Evolutionary conservation across 2,888 invertebrate species (phyloP).

Genomic region (Gryllus longicercus): DNA sequence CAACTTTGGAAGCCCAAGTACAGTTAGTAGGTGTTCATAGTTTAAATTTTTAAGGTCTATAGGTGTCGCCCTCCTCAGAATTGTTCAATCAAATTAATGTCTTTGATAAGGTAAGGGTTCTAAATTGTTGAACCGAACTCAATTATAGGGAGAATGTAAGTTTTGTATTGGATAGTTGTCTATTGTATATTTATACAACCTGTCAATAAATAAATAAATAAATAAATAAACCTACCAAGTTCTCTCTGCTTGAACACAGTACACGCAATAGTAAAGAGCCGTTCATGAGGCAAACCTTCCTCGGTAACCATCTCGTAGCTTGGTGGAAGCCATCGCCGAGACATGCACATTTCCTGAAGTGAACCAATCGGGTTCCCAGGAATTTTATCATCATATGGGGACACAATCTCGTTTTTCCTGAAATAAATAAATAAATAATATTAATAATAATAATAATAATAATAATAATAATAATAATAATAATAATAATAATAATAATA

Average conservation of each 20-base stretch:
- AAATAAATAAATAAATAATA: not conserved
- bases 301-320: slow-evolving; percentile 85
- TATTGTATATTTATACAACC: not conserved
- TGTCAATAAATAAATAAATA: not conserved
- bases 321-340: slow-evolving; percentile 91
- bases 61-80: too few species aligned
- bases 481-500: too few species aligned
- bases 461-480: too few species aligned
- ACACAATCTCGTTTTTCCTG: slow-evolving; percentile 30
- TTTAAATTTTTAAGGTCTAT: too few species aligned
- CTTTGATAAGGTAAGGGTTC: too few species aligned
- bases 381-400: slow-evolving; percentile 67
- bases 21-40: too few species aligned
- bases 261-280: slow-evolving; percentile 90
- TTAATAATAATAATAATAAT: too few species aligned
- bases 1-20: too few species aligned
- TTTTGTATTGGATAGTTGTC: not conserved
- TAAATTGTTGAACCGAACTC: too few species aligned
- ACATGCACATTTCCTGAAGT: slow-evolving; percentile 91
- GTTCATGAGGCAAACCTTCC: slow-evolving; percentile 87
- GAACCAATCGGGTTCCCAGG: slow-evolving; percentile 94
- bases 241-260: slow-evolving; percentile 81
- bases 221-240: slow-evolving; percentile 45
- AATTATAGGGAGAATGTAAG: too few species aligned
- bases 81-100: too few species aligned